phyloP scores from a whole-genome alignment of 1,140 invertebrate genomes.

The Mya arenaria region DNA sequence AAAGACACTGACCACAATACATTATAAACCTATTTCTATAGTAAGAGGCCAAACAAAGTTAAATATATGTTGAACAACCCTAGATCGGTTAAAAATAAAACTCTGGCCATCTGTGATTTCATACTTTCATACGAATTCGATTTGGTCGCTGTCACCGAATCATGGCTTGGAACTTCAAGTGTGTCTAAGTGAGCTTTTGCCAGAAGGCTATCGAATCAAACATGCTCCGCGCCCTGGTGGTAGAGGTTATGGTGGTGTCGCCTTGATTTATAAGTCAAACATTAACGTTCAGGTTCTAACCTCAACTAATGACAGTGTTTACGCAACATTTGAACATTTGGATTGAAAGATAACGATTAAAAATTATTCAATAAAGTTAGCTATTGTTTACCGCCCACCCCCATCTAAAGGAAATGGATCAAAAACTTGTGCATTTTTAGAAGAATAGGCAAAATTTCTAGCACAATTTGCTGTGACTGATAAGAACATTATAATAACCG shows the following conservation, averaged over 20 bases:
- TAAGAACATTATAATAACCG: slow-evolving; percentile 21
- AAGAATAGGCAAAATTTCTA: slow-evolving; percentile 16
- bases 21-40: slow-evolving; percentile 8
- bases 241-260: too few relatives aligned
- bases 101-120: too few relatives aligned
- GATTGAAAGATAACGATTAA: too few relatives aligned
- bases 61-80: too few relatives aligned
- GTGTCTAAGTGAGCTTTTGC: too few relatives aligned
- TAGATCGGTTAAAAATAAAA: too few relatives aligned
- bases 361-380: slow-evolving; percentile 25
- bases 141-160: too few relatives aligned
- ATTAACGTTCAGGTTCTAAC: slow-evolving; percentile 1
- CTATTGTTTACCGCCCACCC: slow-evolving; percentile 3
- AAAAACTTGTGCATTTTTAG: slow-evolving; percentile 3
- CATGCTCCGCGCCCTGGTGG: too few relatives aligned
- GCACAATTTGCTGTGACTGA: not conserved
- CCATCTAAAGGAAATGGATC: not conserved
- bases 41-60: not conserved
- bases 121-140: too few relatives aligned
- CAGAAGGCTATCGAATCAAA: not conserved
- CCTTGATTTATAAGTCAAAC: slow-evolving; percentile 8
- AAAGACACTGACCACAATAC: slow-evolving; percentile 15
- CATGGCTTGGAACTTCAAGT: too few relatives aligned
- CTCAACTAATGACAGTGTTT: not conserved
- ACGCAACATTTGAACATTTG: not conserved